phyloP scores from a whole-genome alignment of 2,888 invertebrate species.

The Rhimphoctona megacephalus region DNA sequence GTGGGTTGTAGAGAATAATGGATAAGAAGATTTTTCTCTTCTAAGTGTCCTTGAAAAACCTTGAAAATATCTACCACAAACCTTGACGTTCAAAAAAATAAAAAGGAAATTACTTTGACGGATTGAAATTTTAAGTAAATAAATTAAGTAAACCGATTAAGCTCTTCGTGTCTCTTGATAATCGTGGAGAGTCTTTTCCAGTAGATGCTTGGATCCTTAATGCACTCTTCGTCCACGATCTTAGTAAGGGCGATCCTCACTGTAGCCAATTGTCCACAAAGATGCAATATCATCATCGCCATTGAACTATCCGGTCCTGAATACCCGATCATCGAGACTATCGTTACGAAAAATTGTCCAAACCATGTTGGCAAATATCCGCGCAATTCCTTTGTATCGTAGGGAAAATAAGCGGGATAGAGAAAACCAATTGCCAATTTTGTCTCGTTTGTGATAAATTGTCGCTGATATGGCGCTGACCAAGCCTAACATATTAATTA shows the following conservation, averaged over 20 bases:
- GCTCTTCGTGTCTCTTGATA: conserved; percentile 65
- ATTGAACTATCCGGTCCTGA: conserved; percentile 75
- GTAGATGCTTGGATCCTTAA: conserved; percentile 39
- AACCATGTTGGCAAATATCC: conserved; percentile 74
- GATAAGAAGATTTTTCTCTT: not conserved
- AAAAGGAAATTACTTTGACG: not conserved
- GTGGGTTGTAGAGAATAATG: not conserved
- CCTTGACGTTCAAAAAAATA: too few relatives aligned
- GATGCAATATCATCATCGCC: conserved; percentile 74
- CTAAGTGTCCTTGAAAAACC: not conserved
- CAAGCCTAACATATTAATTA: conserved; percentile 33
- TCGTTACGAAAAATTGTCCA: conserved; percentile 73
- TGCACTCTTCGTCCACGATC: conserved; percentile 54
- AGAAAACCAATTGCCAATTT: conserved; percentile 57
- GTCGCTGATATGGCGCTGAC: conserved; percentile 41
- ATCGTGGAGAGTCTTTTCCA: conserved; percentile 59
- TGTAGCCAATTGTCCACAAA: conserved; percentile 76
- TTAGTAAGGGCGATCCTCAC: conserved; percentile 53
- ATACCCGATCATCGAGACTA: conserved; percentile 73
- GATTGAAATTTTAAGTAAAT: not conserved
- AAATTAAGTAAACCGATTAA: conserved; percentile 61
- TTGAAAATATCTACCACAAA: too few relatives aligned
- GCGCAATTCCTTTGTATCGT: conserved; percentile 71
- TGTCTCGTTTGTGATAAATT: conserved; percentile 57
- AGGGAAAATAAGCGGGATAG: conserved; percentile 74